Percentiles rank a stretch among this genome's conserved stretches.
These are phyloP conservation scores for Phaenicophaeus curvirostris DNA, from an alignment of 2,797 vertebrate genomes.

Conservation along the genomic window DNA sequence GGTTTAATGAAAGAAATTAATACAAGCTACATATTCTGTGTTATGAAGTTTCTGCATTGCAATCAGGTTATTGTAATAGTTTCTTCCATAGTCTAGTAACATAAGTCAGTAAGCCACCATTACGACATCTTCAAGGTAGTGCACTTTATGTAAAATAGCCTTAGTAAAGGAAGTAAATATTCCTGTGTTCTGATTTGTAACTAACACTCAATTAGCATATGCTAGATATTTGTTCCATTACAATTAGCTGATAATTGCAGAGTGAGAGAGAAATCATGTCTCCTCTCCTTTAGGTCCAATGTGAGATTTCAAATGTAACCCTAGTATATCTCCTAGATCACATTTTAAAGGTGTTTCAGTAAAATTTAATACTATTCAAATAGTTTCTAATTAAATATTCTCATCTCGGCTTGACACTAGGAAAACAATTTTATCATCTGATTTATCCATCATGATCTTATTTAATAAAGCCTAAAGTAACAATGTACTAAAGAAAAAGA, in stretches of 20 bases:
- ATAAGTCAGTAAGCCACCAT: neutral
- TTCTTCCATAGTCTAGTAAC: neutral
- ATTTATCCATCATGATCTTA: neutral
- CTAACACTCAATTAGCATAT: neutral
- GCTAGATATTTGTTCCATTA: neutral
- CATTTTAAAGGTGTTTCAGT: neutral
- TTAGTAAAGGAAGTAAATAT: neutral
- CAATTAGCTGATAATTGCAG: neutral
- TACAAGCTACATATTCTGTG: neutral
- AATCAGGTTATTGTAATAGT: neutral
- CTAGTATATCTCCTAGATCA: rapidly evolving
- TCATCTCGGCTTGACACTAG: neutral
- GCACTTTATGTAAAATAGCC: neutral
- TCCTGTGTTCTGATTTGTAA: neutral
- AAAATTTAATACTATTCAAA: neutral
- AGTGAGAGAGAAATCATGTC: neutral
- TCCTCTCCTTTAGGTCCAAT: neutral
- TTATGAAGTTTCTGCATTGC: neutral
- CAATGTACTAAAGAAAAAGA: neutral
- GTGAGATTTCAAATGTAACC: neutral
- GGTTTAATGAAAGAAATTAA: neutral
- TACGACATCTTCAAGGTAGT: neutral
- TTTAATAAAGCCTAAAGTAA: neutral
- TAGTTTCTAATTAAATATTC: neutral
- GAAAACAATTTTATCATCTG: neutral